Conservation (phyloP, 2,113 vertebrate species). For the Antigone vipio region DNA sequence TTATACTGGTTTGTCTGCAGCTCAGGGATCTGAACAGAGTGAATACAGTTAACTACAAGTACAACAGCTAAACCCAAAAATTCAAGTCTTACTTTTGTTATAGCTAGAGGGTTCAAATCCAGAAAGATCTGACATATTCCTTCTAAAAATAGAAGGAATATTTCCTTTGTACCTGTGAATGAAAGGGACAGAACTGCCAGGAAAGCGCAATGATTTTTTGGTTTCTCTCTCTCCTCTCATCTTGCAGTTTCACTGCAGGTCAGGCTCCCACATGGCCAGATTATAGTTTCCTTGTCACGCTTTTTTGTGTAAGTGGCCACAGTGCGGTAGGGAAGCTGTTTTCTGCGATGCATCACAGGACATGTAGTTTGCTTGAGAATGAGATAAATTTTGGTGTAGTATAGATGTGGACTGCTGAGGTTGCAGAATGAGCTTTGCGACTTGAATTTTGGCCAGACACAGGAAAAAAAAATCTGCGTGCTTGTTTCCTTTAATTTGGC, state of each 20-base stretch:
- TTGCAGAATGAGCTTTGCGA: neutral
- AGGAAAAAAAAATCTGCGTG: neutral
- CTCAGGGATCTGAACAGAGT: neutral
- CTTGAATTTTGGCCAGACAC: neutral
- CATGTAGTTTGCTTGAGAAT: neutral
- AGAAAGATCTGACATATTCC: neutral
- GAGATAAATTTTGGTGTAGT: neutral
- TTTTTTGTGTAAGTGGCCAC: neutral
- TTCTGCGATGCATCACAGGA: neutral
- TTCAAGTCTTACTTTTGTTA: neutral
- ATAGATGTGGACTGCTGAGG: neutral
- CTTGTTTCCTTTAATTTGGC: neutral
- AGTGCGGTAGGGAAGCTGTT: neutral
- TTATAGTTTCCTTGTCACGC: neutral
- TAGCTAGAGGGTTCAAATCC: neutral
- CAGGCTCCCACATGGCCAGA: neutral
- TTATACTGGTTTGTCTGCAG: neutral
- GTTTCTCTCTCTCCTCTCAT: neutral
- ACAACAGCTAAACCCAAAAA: neutral
- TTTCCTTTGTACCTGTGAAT: neutral
- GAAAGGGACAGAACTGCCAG: neutral
- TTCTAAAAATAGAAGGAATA: neutral
- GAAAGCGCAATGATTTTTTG: neutral
- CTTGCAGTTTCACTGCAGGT: neutral
- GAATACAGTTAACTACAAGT: neutral